Evolutionary conservation across 2,113 vertebrate species (phyloP), one percentile per base, ranked within the genome.

Genomic region (Podilymbus podiceps): DNA sequence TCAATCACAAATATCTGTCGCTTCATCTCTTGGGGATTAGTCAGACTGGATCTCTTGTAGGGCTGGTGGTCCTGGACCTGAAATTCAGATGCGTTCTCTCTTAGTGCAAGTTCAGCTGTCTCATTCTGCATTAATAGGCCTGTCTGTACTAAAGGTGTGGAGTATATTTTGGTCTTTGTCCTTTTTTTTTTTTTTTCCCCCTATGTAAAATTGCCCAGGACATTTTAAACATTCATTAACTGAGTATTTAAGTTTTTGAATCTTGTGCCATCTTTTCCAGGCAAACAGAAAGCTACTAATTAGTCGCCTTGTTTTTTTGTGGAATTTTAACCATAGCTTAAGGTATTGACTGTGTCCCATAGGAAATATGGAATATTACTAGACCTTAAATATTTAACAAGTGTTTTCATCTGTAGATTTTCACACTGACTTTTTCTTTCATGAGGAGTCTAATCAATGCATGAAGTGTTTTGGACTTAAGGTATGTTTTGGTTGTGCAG

Each of bases 361-460:
- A 2, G 2, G 12, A 38, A 6, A 19, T 13, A 8, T 0, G 5
- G 12, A 44, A 15, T 47, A 33, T 49, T 49, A n/a, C 4, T 31
- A 72, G 31, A 20, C 14, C 20, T 67, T 25, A 87, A 7, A 24
- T 67, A 46, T 8, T 66, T 53, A 16, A 31, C 13, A 9, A 4
- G 6, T 27, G 14, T 42, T 59, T 60, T 64, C 14, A 6, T 6
- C 2, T 72, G 46, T 44, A 6, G 21, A 24, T 85, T 64, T 79
- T 93, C 28, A 71, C 18, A 10, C 9, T 20, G 31, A 6, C 52
- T 23, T 79, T 71, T 73, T 30, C 35, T 75, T 52, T 33, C 7
- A 2, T 23, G 8, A 25, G 21, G 20, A 63, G 10, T 50, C 5
- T 72, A 30, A 23, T 3, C 44, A 38, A 28, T 81, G 7, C 7